Percentiles rank a stretch among this genome's conserved stretches.
These are phyloP conservation scores for Gastrophryne carolinensis DNA, from an alignment of 2,797 vertebrate genomes.

Conservation along the genomic window DNA sequence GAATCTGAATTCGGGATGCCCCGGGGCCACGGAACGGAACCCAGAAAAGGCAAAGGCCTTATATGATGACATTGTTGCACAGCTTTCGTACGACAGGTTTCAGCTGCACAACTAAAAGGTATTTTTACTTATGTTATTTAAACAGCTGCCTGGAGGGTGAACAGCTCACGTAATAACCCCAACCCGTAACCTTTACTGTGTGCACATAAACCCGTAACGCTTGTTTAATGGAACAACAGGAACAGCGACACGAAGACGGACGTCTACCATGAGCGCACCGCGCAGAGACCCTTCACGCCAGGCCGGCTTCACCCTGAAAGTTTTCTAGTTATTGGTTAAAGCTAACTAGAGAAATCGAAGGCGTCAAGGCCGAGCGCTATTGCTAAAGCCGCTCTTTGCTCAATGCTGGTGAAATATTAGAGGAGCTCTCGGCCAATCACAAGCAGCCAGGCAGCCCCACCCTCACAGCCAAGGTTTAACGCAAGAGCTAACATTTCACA, in stretches of 20 bases:
- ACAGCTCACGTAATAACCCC: not conserved
- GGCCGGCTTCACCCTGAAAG: too few relatives aligned
- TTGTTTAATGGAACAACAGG: not conserved
- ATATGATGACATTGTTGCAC: too few relatives aligned
- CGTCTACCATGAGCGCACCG: too few relatives aligned
- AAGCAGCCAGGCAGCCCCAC: not conserved
- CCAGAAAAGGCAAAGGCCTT: too few relatives aligned
- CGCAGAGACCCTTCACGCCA: too few relatives aligned
- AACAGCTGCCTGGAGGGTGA: not conserved
- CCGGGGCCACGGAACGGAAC: too few relatives aligned
- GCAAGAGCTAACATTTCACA: constrained; percentile 38
- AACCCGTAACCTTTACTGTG: not conserved
- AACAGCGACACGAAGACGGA: not conserved
- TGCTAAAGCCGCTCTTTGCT: constrained; percentile 22
- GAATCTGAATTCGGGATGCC: too few relatives aligned
- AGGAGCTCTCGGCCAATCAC: not conserved
- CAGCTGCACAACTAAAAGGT: not conserved
- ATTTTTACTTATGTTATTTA: not conserved
- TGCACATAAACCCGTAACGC: not conserved
- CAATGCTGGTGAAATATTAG: constrained; percentile 3
- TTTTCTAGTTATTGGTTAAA: not conserved
- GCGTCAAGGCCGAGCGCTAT: not conserved
- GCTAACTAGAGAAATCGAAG: not conserved
- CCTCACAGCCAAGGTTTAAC: not conserved
- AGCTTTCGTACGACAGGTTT: too few relatives aligned